Percentiles rank a stretch among this genome's conserved stretches.
Evolutionary conservation across 1,140 invertebrate species (phyloP).

Genomic region (Meloidogyne hapla): DNA sequence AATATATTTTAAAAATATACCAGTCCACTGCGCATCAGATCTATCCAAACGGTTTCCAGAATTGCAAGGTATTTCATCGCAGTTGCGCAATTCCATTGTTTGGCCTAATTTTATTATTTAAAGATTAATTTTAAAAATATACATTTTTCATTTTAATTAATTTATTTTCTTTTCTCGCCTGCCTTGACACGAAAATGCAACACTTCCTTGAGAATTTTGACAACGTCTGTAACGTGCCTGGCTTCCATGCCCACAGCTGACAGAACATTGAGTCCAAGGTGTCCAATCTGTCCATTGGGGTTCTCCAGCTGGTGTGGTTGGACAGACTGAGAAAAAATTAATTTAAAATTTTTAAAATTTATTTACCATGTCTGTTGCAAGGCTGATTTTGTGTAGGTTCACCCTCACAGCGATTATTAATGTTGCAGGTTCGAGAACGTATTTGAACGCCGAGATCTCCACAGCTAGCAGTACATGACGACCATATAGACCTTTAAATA

Average conservation of each 20-base stretch:
- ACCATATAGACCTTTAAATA: constrained; percentile 51
- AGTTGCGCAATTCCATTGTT: constrained; percentile 60
- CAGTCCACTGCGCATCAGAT: background rate
- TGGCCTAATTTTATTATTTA: constrained; percentile 38
- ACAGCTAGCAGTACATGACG: constrained; percentile 47
- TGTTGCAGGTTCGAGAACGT: constrained; percentile 51
- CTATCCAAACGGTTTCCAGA: background rate
- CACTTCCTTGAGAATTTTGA: constrained; percentile 52
- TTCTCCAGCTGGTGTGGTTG: constrained; percentile 34
- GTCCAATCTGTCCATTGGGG: constrained; percentile 58
- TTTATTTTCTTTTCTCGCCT: constrained; percentile 18
- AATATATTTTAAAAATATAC: background rate
- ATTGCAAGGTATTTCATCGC: constrained; percentile 54
- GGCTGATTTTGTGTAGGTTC: constrained; percentile 43
- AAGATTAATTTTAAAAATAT: background rate
- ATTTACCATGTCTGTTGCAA: constrained; percentile 40
- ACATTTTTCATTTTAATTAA: background rate
- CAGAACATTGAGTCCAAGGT: constrained; percentile 36
- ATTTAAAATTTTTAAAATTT: background rate
- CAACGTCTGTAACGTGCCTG: constrained; percentile 61
- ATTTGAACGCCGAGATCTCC: constrained; percentile 53
- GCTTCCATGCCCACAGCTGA: constrained; percentile 58
- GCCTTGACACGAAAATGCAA: constrained; percentile 59
- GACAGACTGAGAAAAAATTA: constrained; percentile 47
- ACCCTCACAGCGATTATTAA: constrained; percentile 55